phyloP scores from a whole-genome alignment of 1,140 invertebrate species.

The Adoxophyes honmai region DNA sequence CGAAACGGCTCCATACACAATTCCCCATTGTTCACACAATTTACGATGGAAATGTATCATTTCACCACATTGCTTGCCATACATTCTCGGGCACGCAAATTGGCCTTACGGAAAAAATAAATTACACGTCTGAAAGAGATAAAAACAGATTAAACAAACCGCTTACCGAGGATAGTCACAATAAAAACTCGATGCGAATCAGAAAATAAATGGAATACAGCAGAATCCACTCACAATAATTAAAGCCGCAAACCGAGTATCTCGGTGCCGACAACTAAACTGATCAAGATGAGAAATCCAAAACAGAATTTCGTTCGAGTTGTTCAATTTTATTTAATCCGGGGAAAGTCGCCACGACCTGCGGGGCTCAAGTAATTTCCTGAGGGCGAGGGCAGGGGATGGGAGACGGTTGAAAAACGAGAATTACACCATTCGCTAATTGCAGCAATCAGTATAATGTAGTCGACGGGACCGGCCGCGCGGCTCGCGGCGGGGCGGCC shows the following conservation, averaged over 20 bases:
- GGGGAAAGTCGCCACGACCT: constrained; percentile 56
- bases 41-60: constrained; percentile 25
- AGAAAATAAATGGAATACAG: constrained; percentile 50
- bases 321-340: constrained; percentile 71
- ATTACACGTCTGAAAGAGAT: background rate
- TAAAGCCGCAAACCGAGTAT: constrained; percentile 45
- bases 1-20: constrained; percentile 32
- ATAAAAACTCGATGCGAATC: constrained; percentile 24
- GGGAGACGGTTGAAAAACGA: constrained; percentile 57
- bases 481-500: constrained; percentile 28
- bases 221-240: constrained; percentile 60
- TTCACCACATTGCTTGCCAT: constrained; percentile 29
- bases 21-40: constrained; percentile 27
- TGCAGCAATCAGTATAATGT: constrained; percentile 74
- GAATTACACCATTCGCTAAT: constrained; percentile 74
- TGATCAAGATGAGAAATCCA: constrained; percentile 53
- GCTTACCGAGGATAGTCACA: too few species aligned
- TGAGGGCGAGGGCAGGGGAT: constrained; percentile 30
- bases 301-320: constrained; percentile 59
- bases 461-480: constrained; percentile 62
- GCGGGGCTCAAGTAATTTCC: constrained; percentile 67
- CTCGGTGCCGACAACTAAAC: constrained; percentile 46
- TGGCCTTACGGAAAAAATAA: background rate
- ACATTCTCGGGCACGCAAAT: constrained; percentile 4
- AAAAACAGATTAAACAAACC: too few species aligned